These are phyloP conservation scores for Gymnocephalus cernua DNA, from an alignment of 2,113 vertebrate species.

Conservation along the genomic window DNA sequence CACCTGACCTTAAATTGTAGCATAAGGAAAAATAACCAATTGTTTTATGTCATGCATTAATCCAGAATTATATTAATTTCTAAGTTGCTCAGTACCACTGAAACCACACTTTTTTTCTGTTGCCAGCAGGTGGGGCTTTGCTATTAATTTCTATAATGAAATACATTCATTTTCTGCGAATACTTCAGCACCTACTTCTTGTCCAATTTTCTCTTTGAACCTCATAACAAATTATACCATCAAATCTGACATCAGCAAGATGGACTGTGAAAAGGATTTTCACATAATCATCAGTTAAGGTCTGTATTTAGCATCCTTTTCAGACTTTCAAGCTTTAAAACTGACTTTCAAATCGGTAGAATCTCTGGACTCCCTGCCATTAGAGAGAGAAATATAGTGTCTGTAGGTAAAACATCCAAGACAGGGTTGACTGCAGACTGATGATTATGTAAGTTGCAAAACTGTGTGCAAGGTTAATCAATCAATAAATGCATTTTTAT, in stretches of 20 bases:
- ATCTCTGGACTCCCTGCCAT: neutral
- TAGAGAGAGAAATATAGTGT: constrained; percentile 8
- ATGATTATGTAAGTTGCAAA: neutral
- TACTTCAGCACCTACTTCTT: neutral
- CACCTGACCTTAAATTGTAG: neutral
- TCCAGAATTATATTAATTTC: neutral
- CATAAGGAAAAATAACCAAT: neutral
- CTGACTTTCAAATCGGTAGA: neutral
- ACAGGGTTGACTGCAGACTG: neutral
- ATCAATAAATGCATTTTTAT: no score
- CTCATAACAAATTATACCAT: neutral
- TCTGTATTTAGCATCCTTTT: constrained; percentile 15
- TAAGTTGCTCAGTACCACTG: neutral
- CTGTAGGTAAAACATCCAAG: neutral
- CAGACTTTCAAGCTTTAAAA: constrained; percentile 10
- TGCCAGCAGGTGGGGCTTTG: neutral
- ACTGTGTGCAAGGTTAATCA: neutral
- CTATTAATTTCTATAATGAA: neutral
- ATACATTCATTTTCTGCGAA: neutral
- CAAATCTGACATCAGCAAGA: neutral
- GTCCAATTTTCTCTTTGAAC: neutral
- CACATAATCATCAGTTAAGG: neutral
- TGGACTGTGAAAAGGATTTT: constrained; percentile 1
- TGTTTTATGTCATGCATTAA: neutral
- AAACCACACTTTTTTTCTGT: neutral